These are phyloP conservation scores for Ranitomeya variabilis DNA, from an alignment of 2,113 vertebrate genomes.

Conservation along the genomic window DNA sequence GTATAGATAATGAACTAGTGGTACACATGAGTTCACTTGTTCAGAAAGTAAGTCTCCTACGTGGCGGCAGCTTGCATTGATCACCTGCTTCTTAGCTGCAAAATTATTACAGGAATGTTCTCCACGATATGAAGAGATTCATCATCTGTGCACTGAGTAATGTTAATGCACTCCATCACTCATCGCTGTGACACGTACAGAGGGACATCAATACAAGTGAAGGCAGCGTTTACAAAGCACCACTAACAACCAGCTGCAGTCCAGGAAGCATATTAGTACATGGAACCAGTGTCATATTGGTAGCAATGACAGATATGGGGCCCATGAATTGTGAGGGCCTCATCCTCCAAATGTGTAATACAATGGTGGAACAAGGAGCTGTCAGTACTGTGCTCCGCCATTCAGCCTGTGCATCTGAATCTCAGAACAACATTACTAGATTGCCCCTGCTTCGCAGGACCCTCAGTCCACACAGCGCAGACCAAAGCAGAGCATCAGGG, in stretches of 20 bases:
- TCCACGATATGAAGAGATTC: conserved; percentile 2
- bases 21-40: background rate
- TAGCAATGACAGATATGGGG: too few species aligned
- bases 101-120: background rate
- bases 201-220: background rate
- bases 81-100: conserved; percentile 3
- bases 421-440: too few species aligned
- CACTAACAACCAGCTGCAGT: background rate
- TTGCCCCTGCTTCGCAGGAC: too few species aligned
- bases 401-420: too few species aligned
- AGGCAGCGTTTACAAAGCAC: background rate
- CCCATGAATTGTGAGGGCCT: too few species aligned
- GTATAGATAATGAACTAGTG: background rate
- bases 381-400: too few species aligned
- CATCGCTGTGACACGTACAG: background rate
- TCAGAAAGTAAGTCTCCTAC: background rate
- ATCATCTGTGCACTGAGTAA: background rate
- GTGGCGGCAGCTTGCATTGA: background rate
- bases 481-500: too few species aligned
- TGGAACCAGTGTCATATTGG: background rate
- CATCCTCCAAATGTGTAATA: too few species aligned
- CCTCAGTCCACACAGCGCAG: too few species aligned
- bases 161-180: conserved; percentile 36
- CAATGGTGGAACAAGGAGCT: too few species aligned
- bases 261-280: background rate